A percentile compares a stretch with the other conserved stretches of the same genome.
These are phyloP conservation scores for Odontothrips loti DNA, from an alignment of 2,888 invertebrate species.

Conservation along the genomic window DNA sequence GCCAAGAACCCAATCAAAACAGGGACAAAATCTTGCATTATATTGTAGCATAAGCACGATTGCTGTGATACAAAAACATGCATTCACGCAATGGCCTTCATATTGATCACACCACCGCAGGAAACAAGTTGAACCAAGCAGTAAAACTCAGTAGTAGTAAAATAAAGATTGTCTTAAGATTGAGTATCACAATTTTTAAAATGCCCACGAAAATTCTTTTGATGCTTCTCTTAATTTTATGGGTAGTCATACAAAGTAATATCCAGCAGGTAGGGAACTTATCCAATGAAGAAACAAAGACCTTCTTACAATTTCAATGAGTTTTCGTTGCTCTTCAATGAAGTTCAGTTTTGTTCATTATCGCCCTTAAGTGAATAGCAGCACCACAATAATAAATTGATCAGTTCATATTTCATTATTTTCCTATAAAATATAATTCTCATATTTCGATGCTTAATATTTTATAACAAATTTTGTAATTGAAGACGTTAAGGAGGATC, in stretches of 20 bases:
- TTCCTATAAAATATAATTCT: not conserved
- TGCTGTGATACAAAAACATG: too few species aligned
- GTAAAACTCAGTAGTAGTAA: not conserved
- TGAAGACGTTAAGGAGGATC: not conserved
- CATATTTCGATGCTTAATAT: not conserved
- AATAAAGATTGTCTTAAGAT: not conserved
- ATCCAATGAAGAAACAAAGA: not conserved
- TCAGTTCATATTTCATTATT: not conserved
- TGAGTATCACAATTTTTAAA: not conserved
- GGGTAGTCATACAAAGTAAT: too few species aligned
- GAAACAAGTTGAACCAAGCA: not conserved
- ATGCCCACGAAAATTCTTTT: not conserved
- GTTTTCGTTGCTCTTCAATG: not conserved
- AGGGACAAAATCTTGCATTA: not conserved
- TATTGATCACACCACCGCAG: not conserved
- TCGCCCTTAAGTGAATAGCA: not conserved
- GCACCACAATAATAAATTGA: conserved; percentile 2
- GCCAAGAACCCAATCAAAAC: not conserved
- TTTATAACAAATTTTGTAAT: not conserved
- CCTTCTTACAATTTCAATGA: not conserved
- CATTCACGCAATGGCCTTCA: too few species aligned
- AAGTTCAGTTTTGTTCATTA: not conserved
- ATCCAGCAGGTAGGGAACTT: too few species aligned
- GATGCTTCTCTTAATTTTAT: too few species aligned
- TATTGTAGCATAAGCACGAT: not conserved